phyloP scores from a whole-genome alignment of 2,797 vertebrate species.

The Podargus strigoides region DNA sequence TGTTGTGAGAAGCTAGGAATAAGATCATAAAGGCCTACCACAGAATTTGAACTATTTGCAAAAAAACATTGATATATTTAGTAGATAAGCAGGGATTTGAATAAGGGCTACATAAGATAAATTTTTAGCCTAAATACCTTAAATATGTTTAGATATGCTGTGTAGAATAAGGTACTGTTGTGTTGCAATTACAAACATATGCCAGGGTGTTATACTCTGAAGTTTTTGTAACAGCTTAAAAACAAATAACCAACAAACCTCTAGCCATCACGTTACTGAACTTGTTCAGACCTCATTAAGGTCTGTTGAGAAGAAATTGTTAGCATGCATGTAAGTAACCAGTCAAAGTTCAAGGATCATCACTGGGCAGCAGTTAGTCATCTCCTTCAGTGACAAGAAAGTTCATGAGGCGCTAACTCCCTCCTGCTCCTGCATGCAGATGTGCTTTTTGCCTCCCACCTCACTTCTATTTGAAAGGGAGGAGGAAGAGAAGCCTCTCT shows the following conservation, averaged over 20 bases:
- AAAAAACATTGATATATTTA: neutral
- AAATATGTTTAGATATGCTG: neutral
- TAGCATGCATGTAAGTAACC: neutral
- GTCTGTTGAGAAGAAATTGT: neutral
- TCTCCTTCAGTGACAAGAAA: neutral
- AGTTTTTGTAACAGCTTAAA: neutral
- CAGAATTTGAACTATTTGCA: neutral
- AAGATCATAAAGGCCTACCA: neutral
- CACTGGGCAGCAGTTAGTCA: neutral
- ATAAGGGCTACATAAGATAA: neutral
- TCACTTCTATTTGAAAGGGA: neutral
- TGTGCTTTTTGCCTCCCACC: neutral
- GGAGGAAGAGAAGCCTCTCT: neutral
- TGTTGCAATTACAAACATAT: neutral
- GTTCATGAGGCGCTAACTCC: neutral
- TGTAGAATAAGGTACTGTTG: neutral
- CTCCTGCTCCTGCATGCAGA: neutral
- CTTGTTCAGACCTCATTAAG: neutral
- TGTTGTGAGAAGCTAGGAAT: neutral
- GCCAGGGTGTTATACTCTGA: neutral
- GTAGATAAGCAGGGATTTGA: neutral
- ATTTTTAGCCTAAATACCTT: neutral
- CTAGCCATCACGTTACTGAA: neutral
- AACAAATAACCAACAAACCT: neutral
- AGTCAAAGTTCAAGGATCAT: neutral